phyloP scores from a whole-genome alignment of 2,113 vertebrate species.

The Connochaetes taurinus region DNA sequence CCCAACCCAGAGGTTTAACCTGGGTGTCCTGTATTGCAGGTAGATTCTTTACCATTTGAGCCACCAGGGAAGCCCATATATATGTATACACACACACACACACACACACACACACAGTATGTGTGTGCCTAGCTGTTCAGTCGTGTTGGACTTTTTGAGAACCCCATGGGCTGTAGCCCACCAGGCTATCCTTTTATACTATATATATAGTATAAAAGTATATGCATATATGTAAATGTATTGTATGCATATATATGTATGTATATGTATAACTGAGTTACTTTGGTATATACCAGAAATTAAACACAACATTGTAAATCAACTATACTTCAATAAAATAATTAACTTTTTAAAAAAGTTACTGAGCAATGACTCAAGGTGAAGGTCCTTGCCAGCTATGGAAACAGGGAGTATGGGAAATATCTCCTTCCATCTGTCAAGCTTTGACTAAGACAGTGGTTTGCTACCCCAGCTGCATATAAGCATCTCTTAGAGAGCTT shows the following conservation, averaged over 20 bases:
- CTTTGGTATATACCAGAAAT: background rate
- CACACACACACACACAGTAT: background rate
- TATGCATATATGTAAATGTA: background rate
- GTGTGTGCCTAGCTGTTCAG: background rate
- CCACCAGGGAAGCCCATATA: background rate
- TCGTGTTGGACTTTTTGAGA: background rate
- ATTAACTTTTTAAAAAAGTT: background rate
- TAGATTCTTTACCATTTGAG: background rate
- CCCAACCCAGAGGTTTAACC: background rate
- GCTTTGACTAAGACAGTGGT: background rate
- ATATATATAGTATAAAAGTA: background rate
- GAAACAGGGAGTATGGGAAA: background rate
- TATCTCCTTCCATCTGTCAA: background rate
- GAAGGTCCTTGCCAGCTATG: background rate
- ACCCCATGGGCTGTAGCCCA: background rate
- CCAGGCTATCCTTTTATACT: background rate
- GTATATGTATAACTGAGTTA: background rate
- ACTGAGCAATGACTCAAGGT: background rate
- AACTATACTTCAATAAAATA: background rate
- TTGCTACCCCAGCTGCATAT: background rate
- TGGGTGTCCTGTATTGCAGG: background rate
- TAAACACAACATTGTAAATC: background rate
- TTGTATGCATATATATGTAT: background rate
- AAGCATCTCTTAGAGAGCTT: background rate
- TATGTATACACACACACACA: rapidly evolving